Evolutionary conservation across 2,113 vertebrate species (phyloP), one percentile per base, ranked within the genome.

Genomic region (Anoplopoma fimbria): DNA sequence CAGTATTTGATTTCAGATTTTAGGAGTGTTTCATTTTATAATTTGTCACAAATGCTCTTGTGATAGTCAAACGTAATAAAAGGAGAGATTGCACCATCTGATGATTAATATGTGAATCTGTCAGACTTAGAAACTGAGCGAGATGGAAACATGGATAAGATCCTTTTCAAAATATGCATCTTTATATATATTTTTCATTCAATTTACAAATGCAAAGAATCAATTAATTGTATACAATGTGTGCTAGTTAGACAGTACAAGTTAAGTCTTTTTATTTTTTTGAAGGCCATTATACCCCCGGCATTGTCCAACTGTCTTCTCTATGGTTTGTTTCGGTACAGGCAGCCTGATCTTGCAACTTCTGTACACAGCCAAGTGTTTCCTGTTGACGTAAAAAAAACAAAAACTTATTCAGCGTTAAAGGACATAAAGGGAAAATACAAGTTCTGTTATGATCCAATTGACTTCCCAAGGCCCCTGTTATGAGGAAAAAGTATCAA

Each of bases 1-100:
- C 92, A 88, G 83, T 91, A 87, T 92, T 91, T 93, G 83, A 88
- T 91, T 92, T 93, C 82, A 81, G 83, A 92, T 78, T 89, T 91
- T 93, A 94, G 91, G 76, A 92, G 89, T 91, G 91, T 93, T 92
- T 92, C 79, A 91, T 92, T 93, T 93, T 90, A 87, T 92, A 88
- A 90, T 92, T 94, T 94, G 93, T 94, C 92, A 92, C 93, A 94
- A 92, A 94, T 91, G 93, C 91, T 94, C 90, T 94, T 92, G 93
- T 95, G 93, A 94, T 93, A 93, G 93, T 94, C 91, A 90, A 93
- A 93, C 85, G 84, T 93, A 94, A 94, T 93, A 95, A 93, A 94
- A 92, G 81, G 91, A 93, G 91, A 93, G 84, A 91, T 91, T 92
- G 90, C 91, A 93, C 92, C 88, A 92, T 90, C 70, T 85, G 72